Base-by-base conservation (phyloP, 1,140 invertebrate species). In the Solen grandis region DNA sequence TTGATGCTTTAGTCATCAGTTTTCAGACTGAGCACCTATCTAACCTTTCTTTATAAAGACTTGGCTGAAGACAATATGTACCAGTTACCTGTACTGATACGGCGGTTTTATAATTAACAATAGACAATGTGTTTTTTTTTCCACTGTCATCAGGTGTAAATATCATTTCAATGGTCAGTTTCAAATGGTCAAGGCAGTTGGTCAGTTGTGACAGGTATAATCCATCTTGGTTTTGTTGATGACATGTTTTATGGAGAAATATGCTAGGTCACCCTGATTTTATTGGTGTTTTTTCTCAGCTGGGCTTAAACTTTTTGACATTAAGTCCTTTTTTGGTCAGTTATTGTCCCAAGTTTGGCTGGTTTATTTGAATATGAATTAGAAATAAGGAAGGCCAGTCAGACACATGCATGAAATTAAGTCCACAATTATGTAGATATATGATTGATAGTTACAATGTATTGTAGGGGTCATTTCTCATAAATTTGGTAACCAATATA, bases 151-250 rank as follows among this genome's bases (percentile, higher is more conserved):
- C 54, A 54, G 31, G 27, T 72, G 29, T 46, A 13, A 38, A n/a
- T 41, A 62, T 60, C 41, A 60, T 60, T 60, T 22, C 35, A 66
- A 76, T 76, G 60, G 60, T 63, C 74, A 76, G 60, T 76, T 76
- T 19, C 50, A 65, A 76, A 19, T 35, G 65, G 74, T 65, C 74
- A 63, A 27, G 0, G 22, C n/a, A 54, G 36, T 66, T 76, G 74
- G 41, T 63, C 62, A 66, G 16, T 54, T 63, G 52, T 76, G 74
- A 76, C 74, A 76, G 25, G 19, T 8, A 27, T 10, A 76, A 76
- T 76, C 74, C 65, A 55, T 10, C 29, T 46, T 33, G 29, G 27
- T 63, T 65, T 55, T 76, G 65, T 33, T 76, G 74, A 50, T 63
- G 63, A 5, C 36, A 31, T 22, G 65, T 76, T 60, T 60, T 54